Base-by-base conservation (phyloP, 2,797 vertebrate species). In the Gorsachius magnificus region DNA sequence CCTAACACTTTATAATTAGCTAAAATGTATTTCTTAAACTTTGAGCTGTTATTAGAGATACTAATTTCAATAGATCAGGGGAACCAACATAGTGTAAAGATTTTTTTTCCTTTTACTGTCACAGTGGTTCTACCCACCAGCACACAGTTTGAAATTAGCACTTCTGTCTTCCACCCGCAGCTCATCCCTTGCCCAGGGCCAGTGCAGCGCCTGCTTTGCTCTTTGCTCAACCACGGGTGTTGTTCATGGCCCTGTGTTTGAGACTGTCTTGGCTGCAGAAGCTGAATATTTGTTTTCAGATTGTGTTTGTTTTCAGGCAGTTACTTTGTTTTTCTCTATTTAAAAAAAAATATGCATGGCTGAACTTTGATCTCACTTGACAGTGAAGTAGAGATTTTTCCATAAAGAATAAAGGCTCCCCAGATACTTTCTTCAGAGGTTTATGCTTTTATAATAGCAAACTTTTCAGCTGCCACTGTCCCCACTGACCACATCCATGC, bases 281-380 rank as follows among this genome's bases (percentile, higher is more conserved):
- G 50, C 81, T 70, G 75, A 57, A 10, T 85, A 35, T 68, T 69
- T 93, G 86, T 86, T 86, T 75, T 94, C 75, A 71, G 69, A 57
- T 36, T 29, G 61, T 65, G 72, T 87, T 93, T 95, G 68, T 79
- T 94, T 96, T 80, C 60, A 83, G 77, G 11, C 45, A 35, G 46
- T 63, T 43, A 50, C 53, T 95, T 91, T 85, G 86, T 35, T 93
- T 86, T 84, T 38, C 26, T 84, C 86, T 29, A n/a, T 61, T 74
- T 21, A n/a, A 36, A 29, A 29, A 24, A 35, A 43, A 46, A 29
- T 4, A 18, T 2, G 31, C 3, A 3, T 35, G 60, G 57, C 71
- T 91, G 95, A 88, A 68, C 91, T 92, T 95, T 74, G 81, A 77
- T 94, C 68, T 95, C 9, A 0, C 58, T 70, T 64, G n/a, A 45